These are phyloP conservation scores for Thaumatotibia leucotreta DNA, from an alignment of 1,140 invertebrate species.

Conservation along the genomic window DNA sequence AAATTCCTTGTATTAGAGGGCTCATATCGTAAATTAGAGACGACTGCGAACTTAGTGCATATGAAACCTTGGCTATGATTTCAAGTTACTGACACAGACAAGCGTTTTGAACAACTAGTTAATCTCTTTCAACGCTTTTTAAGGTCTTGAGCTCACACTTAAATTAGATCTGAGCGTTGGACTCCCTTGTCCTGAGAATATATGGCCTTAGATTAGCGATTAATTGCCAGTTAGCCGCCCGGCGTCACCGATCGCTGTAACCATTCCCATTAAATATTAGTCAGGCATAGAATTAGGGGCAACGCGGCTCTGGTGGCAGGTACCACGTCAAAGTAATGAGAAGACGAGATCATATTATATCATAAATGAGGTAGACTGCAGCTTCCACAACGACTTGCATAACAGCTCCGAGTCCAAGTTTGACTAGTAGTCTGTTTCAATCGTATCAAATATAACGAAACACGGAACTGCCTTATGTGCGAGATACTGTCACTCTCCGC, in stretches of 20 bases:
- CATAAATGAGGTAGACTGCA: no score
- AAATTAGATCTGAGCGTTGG: background rate
- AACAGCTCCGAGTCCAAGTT: no score
- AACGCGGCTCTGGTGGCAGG: background rate
- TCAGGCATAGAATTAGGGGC: background rate
- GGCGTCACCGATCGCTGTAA: background rate
- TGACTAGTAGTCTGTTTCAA: no score
- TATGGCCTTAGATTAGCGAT: background rate
- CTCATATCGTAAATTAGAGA: background rate
- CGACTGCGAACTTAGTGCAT: background rate
- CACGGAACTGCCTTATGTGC: no score
- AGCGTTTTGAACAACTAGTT: background rate
- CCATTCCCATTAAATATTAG: background rate
- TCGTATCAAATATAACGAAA: no score
- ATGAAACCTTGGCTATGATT: background rate
- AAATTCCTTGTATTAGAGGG: background rate
- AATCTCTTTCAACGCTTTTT: background rate
- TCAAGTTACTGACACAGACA: background rate
- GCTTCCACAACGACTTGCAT: no score
- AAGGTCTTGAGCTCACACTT: background rate
- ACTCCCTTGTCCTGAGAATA: background rate
- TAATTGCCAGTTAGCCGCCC: conserved; percentile 1
- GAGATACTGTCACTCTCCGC: no score
- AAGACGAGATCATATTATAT: background rate
- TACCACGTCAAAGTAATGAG: no score